Conservation (phyloP, 1,140 invertebrate species). For the Bradysia coprophila region DNA sequence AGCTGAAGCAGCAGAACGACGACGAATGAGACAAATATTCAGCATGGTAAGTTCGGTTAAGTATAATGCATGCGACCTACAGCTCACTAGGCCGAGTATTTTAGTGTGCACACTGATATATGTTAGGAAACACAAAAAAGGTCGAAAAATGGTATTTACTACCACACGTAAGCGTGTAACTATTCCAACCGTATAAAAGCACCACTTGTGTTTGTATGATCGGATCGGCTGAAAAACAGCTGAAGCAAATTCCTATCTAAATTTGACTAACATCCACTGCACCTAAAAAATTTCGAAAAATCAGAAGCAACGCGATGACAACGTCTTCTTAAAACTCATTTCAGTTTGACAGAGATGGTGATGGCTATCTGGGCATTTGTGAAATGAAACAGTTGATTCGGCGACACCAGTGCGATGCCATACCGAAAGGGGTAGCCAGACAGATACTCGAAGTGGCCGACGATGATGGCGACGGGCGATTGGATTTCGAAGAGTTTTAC, state of each 20-base stretch:
- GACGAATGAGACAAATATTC: constrained; percentile 14
- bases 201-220: too few relatives aligned
- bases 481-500: constrained; percentile 64
- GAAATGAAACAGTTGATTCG: constrained; percentile 48
- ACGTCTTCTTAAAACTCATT: constrained; percentile 21
- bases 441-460: constrained; percentile 53
- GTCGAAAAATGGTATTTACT: too few relatives aligned
- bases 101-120: too few relatives aligned
- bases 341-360: constrained; percentile 53
- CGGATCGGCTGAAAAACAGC: too few relatives aligned
- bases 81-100: too few relatives aligned
- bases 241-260: too few relatives aligned
- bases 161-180: too few relatives aligned
- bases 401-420: constrained; percentile 39
- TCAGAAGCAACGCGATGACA: background rate
- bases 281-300: background rate
- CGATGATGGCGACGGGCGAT: constrained; percentile 45
- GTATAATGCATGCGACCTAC: too few relatives aligned
- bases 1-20: constrained; percentile 16
- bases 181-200: too few relatives aligned
- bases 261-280: too few relatives aligned
- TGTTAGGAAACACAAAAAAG: too few relatives aligned
- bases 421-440: constrained; percentile 48
- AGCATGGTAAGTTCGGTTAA: constrained; percentile 18
- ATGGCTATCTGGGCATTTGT: constrained; percentile 48